Evolutionary conservation across 2,888 invertebrate species (phyloP).

Genomic region (Philereme transversata): DNA sequence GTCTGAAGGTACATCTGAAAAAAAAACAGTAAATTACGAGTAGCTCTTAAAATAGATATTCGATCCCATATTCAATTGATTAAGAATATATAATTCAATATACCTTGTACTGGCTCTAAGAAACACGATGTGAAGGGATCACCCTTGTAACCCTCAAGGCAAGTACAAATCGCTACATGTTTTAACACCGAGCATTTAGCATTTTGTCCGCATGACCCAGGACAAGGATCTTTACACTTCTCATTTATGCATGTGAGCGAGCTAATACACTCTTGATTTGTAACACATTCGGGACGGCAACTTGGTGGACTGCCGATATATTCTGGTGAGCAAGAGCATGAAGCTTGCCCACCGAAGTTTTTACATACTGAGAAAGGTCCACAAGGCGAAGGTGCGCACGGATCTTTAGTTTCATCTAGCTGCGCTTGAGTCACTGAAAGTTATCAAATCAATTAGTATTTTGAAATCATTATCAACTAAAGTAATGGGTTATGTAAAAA

Average conservation of each 20-base stretch:
- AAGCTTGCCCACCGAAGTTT: slow-evolving; percentile 80
- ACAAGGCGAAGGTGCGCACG: slow-evolving; percentile 88
- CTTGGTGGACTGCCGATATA: slow-evolving; percentile 87
- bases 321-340: slow-evolving; percentile 84
- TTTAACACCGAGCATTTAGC: slow-evolving; percentile 84
- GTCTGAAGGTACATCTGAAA: slow-evolving; percentile 64
- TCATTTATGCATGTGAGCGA: slow-evolving; percentile 86
- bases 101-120: slow-evolving; percentile 64
- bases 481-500: neutral
- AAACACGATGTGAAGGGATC: slow-evolving; percentile 84
- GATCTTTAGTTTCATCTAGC: slow-evolving; percentile 75
- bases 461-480: neutral
- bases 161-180: slow-evolving; percentile 86
- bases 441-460: slow-evolving; percentile 12
- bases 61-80: neutral
- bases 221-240: slow-evolving; percentile 87
- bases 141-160: slow-evolving; percentile 83
- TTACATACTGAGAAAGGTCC: slow-evolving; percentile 86
- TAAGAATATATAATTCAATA: slow-evolving; percentile 1
- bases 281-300: slow-evolving; percentile 87
- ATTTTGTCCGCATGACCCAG: slow-evolving; percentile 86
- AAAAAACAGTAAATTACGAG: neutral
- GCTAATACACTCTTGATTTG: slow-evolving; percentile 87
- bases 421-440: slow-evolving; percentile 63
- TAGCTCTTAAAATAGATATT: neutral